These are phyloP conservation scores for Himalopsyche japonica DNA, from an alignment of 2,888 invertebrate genomes.

Conservation along the genomic window DNA sequence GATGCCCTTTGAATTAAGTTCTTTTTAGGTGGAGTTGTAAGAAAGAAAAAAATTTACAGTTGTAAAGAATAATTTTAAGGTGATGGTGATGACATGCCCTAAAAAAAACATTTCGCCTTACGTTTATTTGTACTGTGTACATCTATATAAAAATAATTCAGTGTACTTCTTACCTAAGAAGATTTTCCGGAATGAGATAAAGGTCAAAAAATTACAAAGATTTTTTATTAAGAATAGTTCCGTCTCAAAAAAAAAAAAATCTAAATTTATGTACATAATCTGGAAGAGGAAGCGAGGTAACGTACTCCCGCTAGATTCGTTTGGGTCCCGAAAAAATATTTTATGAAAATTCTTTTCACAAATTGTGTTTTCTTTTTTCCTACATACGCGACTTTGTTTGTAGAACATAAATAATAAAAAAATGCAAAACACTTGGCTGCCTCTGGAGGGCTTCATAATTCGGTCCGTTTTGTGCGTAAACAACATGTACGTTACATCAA, in stretches of 20 bases:
- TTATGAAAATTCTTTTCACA: not conserved
- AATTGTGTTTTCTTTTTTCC: not conserved
- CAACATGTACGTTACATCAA: not conserved
- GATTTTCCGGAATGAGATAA: not conserved
- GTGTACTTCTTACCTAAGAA: not conserved
- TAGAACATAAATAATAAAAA: not conserved
- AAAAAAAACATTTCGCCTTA: not conserved
- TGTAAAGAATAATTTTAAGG: not conserved
- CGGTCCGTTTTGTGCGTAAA: not conserved
- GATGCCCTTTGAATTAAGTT: too few species aligned
- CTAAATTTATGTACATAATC: conserved; percentile 1
- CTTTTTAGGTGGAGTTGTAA: not conserved
- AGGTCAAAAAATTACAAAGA: not conserved
- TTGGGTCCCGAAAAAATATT: not conserved
- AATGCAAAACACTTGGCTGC: not conserved
- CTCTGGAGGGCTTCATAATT: not conserved
- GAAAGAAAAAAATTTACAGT: not conserved
- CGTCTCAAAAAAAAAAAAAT: not conserved
- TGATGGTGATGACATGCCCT: not conserved
- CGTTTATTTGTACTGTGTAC: not conserved
- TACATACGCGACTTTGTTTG: not conserved
- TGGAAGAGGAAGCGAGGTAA: not conserved
- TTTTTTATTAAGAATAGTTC: conserved; percentile 1
- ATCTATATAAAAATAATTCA: not conserved
- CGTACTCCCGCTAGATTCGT: not conserved